These are phyloP conservation scores for Dryocosmus kuriphilus DNA, from an alignment of 2,888 invertebrate species.

Conservation along the genomic window DNA sequence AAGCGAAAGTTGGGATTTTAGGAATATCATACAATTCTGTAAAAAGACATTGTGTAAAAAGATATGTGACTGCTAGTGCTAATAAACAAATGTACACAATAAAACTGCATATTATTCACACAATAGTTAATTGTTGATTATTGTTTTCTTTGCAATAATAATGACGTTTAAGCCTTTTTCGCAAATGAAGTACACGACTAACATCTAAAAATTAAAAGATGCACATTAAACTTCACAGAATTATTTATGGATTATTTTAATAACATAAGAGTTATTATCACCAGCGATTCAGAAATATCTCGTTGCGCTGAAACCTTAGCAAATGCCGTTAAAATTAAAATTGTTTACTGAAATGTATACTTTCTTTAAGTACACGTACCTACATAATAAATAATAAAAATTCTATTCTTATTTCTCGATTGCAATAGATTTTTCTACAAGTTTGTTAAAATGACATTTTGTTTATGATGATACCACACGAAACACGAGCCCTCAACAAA, in stretches of 20 bases:
- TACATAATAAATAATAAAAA: not conserved
- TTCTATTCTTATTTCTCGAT: not conserved
- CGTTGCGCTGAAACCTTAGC: not conserved
- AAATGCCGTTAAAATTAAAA: not conserved
- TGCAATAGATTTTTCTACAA: not conserved
- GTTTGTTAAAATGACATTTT: not conserved
- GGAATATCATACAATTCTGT: not conserved
- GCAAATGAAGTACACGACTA: not conserved
- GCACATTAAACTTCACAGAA: no score
- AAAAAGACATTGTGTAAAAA: not conserved
- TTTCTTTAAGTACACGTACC: not conserved
- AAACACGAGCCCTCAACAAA: not conserved
- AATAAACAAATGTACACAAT: constrained; percentile 4
- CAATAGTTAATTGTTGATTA: not conserved
- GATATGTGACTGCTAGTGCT: constrained; percentile 1
- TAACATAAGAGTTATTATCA: not conserved
- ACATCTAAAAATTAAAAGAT: not conserved
- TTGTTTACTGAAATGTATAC: not conserved
- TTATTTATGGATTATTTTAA: not conserved
- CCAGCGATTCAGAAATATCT: not conserved
- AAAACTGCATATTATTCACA: not conserved
- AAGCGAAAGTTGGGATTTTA: not conserved
- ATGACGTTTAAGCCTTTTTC: not conserved
- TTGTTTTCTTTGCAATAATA: not conserved
- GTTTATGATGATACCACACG: not conserved